Base-by-base conservation (phyloP, 2,113 vertebrate genomes). In the Butastur rufipennis region DNA sequence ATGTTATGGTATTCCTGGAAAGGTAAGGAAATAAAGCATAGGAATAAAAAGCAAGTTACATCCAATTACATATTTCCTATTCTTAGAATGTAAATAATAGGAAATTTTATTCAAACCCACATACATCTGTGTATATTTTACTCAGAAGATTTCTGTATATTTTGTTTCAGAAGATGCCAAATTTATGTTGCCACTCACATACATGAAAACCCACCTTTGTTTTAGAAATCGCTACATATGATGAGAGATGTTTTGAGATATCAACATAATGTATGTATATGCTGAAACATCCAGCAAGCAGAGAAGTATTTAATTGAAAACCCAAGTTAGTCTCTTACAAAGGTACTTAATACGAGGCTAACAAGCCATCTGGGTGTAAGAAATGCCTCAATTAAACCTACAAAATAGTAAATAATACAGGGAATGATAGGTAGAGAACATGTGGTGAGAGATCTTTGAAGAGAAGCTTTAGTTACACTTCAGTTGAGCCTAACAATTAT, bases 401-500 rank as follows among this genome's bases (percentile, higher is more conserved):
- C 71, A 96, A 83, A 96, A 92, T 91, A 78, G 95, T 95, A 97
- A 98, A 91, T 97, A 95, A 97, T 84, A 91, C 85, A 93, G 95
- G 90, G 81, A 94, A 96, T 59, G 90, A 94, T 40, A 94, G 53
- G 48, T 56, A 97, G 88, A 97, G 95, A 93, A 89, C 95, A 93
- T 97, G 94, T 97, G 79, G 89, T 91, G 90, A 90, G 90, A 97
- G 94, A 94, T 97, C 96, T 95, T 93, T 91, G 87, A 97, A 94
- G 83, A 93, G 59, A 73, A 94, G 81, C 14, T 98, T 98, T 86
- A 90, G 91, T 98, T 98, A 97, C 98, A 95, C 82, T 92, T 90
- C 81, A 70, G 43, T 96, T 97, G 86, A 97, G 58, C 67, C 83
- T 97, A 96, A 97, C 97, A 98, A 98, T 95, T 90, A 92, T 80